A percentile compares a stretch with the other conserved stretches of the same genome.
Evolutionary conservation across 2,888 invertebrate species (phyloP).

Genomic region (Drosophila mayaguana): DNA sequence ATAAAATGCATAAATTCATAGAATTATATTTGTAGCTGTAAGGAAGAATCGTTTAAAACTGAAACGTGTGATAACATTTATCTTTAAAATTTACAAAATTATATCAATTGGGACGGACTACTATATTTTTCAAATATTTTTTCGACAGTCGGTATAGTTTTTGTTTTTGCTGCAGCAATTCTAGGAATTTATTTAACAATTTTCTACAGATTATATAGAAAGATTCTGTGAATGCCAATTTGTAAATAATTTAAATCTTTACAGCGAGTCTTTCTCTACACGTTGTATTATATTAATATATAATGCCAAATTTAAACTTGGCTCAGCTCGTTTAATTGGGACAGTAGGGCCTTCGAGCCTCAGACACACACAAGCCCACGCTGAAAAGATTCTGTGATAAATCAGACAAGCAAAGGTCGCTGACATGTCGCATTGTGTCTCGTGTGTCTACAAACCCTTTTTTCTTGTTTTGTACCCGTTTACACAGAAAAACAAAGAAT

Average conservation of each 20-base stretch:
- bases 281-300: not conserved
- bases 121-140: not conserved
- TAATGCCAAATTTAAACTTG: not conserved
- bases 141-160: no score
- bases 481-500: slow-evolving; percentile 35
- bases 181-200: not conserved
- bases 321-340: slow-evolving; percentile 25
- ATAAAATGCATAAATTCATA: no score
- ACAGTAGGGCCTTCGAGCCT: slow-evolving; percentile 34
- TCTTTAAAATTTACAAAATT: no score
- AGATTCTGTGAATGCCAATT: not conserved
- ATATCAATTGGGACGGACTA: not conserved
- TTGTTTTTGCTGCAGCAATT: not conserved
- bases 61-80: no score
- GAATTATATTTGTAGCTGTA: no score
- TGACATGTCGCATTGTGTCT: slow-evolving; percentile 63
- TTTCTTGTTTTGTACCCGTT: slow-evolving; percentile 29
- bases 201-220: not conserved
- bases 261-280: not conserved
- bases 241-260: not conserved
- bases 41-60: no score
- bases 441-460: slow-evolving; percentile 40
- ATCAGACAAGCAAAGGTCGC: slow-evolving; percentile 66
- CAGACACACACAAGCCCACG: slow-evolving; percentile 1
- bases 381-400: slow-evolving; percentile 43